phyloP scores from a whole-genome alignment of 2,113 vertebrate genomes.

The Epinephelus cyanopodus region DNA sequence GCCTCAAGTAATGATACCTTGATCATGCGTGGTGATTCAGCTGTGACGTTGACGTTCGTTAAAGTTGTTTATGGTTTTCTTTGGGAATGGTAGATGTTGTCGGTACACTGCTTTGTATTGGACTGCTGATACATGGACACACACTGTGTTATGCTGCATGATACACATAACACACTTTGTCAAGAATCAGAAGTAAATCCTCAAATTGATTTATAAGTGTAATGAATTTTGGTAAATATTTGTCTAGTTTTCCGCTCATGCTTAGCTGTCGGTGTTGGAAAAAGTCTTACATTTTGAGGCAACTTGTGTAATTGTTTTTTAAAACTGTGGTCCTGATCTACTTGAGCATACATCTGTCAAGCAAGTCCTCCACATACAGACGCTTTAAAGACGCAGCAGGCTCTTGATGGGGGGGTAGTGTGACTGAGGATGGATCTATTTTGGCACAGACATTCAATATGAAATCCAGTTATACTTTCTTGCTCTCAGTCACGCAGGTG shows the following conservation, averaged over 20 bases:
- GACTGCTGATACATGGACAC: neutral
- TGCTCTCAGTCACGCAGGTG: constrained; percentile 34
- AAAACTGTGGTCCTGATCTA: neutral
- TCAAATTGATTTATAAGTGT: neutral
- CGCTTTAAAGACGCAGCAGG: constrained; percentile 9
- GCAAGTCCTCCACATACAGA: neutral
- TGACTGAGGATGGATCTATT: constrained; percentile 40
- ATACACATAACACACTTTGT: neutral
- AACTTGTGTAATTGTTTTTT: neutral
- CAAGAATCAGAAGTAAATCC: neutral
- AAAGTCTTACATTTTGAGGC: neutral
- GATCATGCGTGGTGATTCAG: constrained; percentile 29
- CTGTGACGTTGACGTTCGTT: neutral
- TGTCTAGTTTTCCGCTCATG: neutral
- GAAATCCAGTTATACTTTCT: constrained; percentile 38
- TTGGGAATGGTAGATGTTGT: constrained; percentile 28
- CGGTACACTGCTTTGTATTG: neutral
- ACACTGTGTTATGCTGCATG: neutral
- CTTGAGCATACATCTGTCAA: neutral
- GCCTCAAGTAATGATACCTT: constrained; percentile 22
- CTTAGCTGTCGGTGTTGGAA: neutral
- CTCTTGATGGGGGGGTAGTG: constrained; percentile 1
- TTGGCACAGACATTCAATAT: constrained; percentile 38
- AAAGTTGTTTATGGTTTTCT: neutral
- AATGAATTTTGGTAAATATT: neutral